Evolutionary conservation across 1,140 invertebrate genomes (phyloP).

Genomic region (Eubasilissa regina): DNA sequence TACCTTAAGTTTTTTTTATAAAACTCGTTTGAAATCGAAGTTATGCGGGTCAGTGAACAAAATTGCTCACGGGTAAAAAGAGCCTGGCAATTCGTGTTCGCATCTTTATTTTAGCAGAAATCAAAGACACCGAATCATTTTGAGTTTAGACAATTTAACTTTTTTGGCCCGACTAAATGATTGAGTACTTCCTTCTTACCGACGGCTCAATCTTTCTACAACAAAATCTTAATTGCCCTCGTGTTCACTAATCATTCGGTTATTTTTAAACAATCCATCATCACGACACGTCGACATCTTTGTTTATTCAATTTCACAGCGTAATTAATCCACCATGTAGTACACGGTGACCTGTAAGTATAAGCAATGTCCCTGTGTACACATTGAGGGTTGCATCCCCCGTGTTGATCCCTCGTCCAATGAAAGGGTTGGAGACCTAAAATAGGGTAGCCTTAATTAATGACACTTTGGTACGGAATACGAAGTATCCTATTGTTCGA

Average conservation of each 20-base stretch:
- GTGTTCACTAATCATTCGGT: conserved; percentile 26
- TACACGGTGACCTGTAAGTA: conserved; percentile 34
- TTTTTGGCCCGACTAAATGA: too few species aligned
- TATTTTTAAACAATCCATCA: conserved; percentile 33
- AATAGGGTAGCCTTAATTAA: conserved; percentile 39
- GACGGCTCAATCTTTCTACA: not conserved
- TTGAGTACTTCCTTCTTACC: too few species aligned
- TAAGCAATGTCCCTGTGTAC: conserved; percentile 28
- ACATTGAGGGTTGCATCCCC: conserved; percentile 12
- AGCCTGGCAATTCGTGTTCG: too few species aligned
- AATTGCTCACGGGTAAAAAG: too few species aligned
- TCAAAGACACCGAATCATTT: too few species aligned
- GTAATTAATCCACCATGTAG: conserved; percentile 37
- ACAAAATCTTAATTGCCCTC: conserved; percentile 5
- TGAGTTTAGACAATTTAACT: too few species aligned
- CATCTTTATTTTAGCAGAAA: too few species aligned
- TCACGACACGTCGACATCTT: conserved; percentile 20
- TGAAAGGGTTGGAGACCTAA: not conserved
- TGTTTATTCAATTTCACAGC: conserved; percentile 44
- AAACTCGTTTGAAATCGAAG: too few species aligned
- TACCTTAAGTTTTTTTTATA: too few species aligned
- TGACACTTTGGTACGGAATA: conserved; percentile 22
- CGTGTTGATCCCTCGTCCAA: conserved; percentile 1
- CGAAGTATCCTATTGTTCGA: conserved; percentile 30
- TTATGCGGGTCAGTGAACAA: too few species aligned